phyloP scores from a whole-genome alignment of 2,888 invertebrate species.

The Melinaea marsaeus region DNA sequence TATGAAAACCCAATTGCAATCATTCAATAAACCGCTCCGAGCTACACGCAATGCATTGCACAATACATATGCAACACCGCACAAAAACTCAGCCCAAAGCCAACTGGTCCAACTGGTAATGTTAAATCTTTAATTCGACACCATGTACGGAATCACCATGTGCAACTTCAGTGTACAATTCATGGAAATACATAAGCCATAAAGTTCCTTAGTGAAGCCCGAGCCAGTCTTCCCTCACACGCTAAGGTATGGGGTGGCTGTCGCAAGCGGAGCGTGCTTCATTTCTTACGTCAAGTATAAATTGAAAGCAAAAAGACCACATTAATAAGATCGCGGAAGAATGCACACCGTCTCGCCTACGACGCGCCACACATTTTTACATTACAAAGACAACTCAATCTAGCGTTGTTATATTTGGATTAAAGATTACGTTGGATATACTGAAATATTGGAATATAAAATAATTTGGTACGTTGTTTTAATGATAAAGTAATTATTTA shows the following conservation, averaged over 20 bases:
- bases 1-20: slow-evolving; percentile 41
- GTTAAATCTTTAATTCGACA: slow-evolving; percentile 62
- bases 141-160: slow-evolving; percentile 57
- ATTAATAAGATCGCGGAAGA: slow-evolving; percentile 54
- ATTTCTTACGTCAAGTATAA: slow-evolving; percentile 58
- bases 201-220: slow-evolving; percentile 27
- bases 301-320: slow-evolving; percentile 60
- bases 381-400: background rate
- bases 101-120: slow-evolving; percentile 55
- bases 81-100: slow-evolving; percentile 69
- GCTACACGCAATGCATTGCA: slow-evolving; percentile 40
- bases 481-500: background rate
- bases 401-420: slow-evolving; percentile 2
- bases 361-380: background rate
- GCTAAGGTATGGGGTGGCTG: slow-evolving; percentile 42
- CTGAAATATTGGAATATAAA: no score
- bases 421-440: background rate
- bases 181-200: slow-evolving; percentile 38
- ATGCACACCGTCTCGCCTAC: slow-evolving; percentile 39
- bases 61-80: slow-evolving; percentile 49
- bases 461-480: no score
- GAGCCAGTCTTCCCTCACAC: slow-evolving; percentile 19
- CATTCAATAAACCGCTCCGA: slow-evolving; percentile 36
- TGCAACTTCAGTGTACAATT: slow-evolving; percentile 35
- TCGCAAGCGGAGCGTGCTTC: slow-evolving; percentile 62